Conservation (phyloP, 1,140 invertebrate species). For the Diprion similis region DNA sequence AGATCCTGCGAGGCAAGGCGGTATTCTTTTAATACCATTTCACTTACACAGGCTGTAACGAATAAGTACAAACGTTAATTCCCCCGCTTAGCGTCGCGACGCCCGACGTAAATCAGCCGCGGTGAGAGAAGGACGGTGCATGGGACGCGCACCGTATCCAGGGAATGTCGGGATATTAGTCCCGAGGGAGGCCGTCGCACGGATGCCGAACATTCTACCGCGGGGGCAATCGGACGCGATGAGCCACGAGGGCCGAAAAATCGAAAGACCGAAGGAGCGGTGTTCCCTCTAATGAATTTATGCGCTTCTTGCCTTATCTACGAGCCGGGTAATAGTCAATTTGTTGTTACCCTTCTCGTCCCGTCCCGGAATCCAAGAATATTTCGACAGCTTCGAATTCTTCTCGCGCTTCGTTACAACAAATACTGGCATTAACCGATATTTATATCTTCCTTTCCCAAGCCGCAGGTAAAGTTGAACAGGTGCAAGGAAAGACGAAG, state of each 20-base stretch:
- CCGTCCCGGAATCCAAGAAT: neutral
- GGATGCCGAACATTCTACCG: neutral
- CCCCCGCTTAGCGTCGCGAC: slow-evolving; percentile 6
- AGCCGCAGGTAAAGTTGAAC: too few species aligned
- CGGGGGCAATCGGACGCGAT: neutral
- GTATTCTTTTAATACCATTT: too few species aligned
- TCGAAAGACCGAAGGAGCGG: neutral
- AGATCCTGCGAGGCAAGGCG: neutral
- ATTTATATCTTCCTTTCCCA: neutral
- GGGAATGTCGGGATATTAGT: slow-evolving; percentile 6
- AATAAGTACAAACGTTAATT: neutral
- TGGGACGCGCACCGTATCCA: too few species aligned
- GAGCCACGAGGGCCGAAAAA: neutral
- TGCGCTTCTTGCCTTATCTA: slow-evolving; percentile 3
- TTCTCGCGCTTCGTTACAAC: neutral
- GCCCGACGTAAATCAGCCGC: slow-evolving; percentile 1
- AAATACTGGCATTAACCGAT: neutral
- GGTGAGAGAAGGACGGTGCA: neutral
- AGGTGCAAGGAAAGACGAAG: too few species aligned
- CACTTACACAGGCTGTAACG: too few species aligned
- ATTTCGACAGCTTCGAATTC: neutral
- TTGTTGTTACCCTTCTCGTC: neutral
- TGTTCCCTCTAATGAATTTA: slow-evolving; percentile 2
- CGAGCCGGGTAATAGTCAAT: slow-evolving; percentile 6
- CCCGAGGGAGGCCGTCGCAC: neutral